Percentiles rank a stretch among this genome's conserved stretches.
phyloP scores from a whole-genome alignment of 2,113 vertebrate genomes.

The Falcunculus frontatus region DNA sequence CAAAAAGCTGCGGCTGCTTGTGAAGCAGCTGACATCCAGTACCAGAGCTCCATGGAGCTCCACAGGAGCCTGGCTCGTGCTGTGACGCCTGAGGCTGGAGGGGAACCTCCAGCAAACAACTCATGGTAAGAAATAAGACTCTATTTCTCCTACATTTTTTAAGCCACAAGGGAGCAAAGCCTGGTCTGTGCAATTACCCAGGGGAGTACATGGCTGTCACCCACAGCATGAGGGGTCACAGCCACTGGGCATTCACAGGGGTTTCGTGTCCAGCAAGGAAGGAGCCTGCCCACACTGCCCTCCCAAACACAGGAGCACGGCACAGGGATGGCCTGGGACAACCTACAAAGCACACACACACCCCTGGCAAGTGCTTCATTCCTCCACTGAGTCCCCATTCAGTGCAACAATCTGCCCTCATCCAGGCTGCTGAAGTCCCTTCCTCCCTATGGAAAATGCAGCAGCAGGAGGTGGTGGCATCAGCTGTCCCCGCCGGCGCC shows the following conservation, averaged over 20 bases:
- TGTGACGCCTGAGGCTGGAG: not conserved
- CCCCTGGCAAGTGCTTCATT: not conserved
- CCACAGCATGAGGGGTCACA: not conserved
- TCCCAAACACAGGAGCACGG: accelerated
- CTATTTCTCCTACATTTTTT: not conserved
- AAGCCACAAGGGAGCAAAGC: not conserved
- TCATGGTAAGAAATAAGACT: not conserved
- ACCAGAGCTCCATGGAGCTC: not conserved
- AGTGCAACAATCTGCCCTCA: not conserved
- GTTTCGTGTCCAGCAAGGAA: not conserved
- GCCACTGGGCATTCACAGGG: not conserved
- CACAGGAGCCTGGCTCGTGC: accelerated
- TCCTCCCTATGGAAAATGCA: not conserved
- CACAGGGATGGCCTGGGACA: not conserved
- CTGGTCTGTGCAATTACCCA: not conserved
- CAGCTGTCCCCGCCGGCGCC: not conserved
- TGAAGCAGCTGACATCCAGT: not conserved
- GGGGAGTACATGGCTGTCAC: not conserved
- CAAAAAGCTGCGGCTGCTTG: accelerated
- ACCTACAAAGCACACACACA: not conserved
- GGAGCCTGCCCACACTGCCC: not conserved
- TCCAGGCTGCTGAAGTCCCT: not conserved
- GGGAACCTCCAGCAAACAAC: not conserved
- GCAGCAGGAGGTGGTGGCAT: not conserved
- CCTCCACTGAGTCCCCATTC: not conserved